Percentiles rank a stretch among this genome's conserved stretches.
These are phyloP conservation scores for Acanthosepion lycidas DNA, from an alignment of 2,888 invertebrate species.

Conservation along the genomic window DNA sequence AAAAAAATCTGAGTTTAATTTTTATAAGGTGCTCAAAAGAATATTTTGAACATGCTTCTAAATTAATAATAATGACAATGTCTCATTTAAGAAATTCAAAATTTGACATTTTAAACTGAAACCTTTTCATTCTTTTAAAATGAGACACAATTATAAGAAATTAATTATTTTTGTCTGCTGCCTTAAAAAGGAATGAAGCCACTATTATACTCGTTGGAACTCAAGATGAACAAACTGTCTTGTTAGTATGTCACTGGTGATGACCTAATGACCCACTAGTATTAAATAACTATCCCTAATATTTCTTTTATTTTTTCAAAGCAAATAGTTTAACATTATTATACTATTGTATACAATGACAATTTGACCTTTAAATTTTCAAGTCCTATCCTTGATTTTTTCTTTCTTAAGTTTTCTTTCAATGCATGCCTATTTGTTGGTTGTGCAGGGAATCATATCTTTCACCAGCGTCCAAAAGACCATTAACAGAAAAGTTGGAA, in stretches of 20 bases:
- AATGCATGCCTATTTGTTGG: background rate
- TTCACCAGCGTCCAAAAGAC: background rate
- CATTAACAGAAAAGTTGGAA: background rate
- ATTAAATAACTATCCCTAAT: background rate
- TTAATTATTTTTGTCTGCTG: too few relatives aligned
- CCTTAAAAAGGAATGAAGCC: background rate
- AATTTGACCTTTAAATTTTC: background rate
- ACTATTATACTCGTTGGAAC: background rate
- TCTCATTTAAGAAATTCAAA: too few relatives aligned
- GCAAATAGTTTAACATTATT: background rate
- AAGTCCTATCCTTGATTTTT: background rate
- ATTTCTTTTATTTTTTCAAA: background rate
- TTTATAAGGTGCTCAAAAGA: too few relatives aligned
- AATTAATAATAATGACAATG: too few relatives aligned
- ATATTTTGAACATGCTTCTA: too few relatives aligned
- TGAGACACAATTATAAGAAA: too few relatives aligned
- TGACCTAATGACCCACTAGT: background rate
- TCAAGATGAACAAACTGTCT: background rate
- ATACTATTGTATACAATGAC: background rate
- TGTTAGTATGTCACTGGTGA: background rate
- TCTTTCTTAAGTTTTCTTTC: background rate
- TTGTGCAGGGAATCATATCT: background rate
- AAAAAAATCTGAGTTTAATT: too few relatives aligned
- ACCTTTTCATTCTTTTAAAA: too few relatives aligned
- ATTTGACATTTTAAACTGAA: too few relatives aligned